phyloP scores from a whole-genome alignment of 2,888 invertebrate species.

The Thymelicus lineola region DNA sequence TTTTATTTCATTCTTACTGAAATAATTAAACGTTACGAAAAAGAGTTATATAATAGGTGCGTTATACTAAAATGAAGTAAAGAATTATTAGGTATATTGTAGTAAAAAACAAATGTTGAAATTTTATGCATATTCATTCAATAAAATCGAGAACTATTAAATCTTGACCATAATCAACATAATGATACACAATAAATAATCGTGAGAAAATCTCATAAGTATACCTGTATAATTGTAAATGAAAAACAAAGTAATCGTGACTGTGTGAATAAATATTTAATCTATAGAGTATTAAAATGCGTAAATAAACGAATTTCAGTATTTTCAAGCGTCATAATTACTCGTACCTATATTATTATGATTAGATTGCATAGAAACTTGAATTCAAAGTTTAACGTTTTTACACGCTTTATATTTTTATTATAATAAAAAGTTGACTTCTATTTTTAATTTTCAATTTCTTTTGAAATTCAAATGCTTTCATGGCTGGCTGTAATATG shows the following conservation, averaged over 20 bases:
- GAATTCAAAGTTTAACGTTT: background rate
- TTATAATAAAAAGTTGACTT: too few relatives aligned
- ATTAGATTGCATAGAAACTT: background rate
- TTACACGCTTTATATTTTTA: too few relatives aligned
- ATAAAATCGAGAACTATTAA: too few relatives aligned
- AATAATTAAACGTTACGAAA: too few relatives aligned
- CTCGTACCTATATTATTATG: background rate
- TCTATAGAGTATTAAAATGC: background rate
- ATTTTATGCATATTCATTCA: background rate
- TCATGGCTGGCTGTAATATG: too few relatives aligned
- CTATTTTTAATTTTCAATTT: too few relatives aligned
- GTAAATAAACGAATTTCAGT: background rate
- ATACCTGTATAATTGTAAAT: background rate
- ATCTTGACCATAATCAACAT: too few relatives aligned
- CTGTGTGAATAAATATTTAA: background rate
- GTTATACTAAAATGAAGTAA: too few relatives aligned
- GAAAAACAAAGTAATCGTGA: background rate
- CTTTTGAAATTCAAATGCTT: too few relatives aligned
- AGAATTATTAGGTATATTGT: too few relatives aligned
- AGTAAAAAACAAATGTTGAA: background rate
- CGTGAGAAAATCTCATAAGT: background rate
- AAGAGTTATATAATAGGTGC: too few relatives aligned
- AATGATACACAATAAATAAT: conserved; percentile 9
- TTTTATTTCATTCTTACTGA: too few relatives aligned
- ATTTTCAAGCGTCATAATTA: background rate